These are phyloP conservation scores for Norana najaformis DNA, from an alignment of 2,888 invertebrate species.

Conservation along the genomic window DNA sequence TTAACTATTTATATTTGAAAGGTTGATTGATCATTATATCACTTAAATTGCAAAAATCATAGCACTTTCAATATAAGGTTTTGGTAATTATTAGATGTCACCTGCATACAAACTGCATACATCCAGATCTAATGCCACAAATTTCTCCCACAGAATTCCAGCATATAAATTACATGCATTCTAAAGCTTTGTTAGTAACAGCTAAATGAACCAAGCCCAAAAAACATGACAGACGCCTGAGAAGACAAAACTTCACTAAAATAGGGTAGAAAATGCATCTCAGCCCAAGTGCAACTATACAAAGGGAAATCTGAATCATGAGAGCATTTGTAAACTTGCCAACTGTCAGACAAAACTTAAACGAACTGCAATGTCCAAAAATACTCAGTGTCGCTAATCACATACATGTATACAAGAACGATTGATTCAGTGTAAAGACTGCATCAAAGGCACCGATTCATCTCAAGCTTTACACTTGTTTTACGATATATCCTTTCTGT, in stretches of 20 bases:
- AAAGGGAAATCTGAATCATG: not conserved
- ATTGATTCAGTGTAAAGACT: not conserved
- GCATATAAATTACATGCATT: not conserved
- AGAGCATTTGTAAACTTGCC: not conserved
- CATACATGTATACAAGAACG: too few relatives aligned
- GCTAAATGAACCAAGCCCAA: not conserved
- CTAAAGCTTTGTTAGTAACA: not conserved
- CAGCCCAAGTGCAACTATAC: slow-evolving; percentile 2
- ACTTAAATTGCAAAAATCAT: not conserved
- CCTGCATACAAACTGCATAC: not conserved
- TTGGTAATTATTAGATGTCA: not conserved
- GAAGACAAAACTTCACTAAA: not conserved
- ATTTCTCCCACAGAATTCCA: not conserved
- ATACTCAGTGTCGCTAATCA: not conserved
- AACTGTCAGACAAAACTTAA: not conserved
- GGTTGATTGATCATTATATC: not conserved
- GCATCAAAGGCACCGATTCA: not conserved
- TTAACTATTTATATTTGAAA: not conserved
- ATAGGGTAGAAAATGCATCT: not conserved
- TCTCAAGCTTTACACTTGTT: not conserved
- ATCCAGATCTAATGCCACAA: too few relatives aligned
- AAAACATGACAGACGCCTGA: not conserved
- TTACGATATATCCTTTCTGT: not conserved
- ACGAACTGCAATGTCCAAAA: not conserved
- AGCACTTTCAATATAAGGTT: not conserved